Conservation (phyloP, 2,113 vertebrate genomes). For the Gobiocypris rarus region DNA sequence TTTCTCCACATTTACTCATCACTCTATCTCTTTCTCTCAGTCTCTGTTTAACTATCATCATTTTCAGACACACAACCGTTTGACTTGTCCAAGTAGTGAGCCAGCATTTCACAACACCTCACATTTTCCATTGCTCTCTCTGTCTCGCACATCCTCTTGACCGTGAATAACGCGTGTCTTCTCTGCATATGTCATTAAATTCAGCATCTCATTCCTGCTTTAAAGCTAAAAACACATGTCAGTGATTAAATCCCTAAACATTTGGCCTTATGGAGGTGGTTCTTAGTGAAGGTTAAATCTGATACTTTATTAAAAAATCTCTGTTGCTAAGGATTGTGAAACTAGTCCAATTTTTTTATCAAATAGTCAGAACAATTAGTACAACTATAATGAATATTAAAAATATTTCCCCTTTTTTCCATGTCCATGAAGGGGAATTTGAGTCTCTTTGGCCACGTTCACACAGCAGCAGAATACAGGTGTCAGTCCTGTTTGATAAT, state of each 20-base stretch:
- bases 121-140: neutral
- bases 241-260: slow-evolving; percentile 7
- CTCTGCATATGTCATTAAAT: neutral
- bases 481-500: too few species aligned
- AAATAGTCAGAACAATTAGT: neutral
- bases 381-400: neutral
- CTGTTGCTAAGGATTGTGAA: neutral
- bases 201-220: neutral
- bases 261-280: neutral
- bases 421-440: neutral
- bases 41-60: neutral
- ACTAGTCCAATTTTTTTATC: neutral
- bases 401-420: neutral
- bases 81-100: neutral
- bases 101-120: neutral
- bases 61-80: neutral
- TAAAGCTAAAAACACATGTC: neutral
- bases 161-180: neutral
- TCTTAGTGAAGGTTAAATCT: neutral
- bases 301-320: neutral
- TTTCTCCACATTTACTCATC: neutral
- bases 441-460: neutral
- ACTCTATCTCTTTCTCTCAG: neutral
- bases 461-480: too few species aligned
- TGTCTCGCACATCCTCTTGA: neutral